Base-by-base conservation (phyloP, 2,797 vertebrate species). In the Bryconaethiops microstoma region DNA sequence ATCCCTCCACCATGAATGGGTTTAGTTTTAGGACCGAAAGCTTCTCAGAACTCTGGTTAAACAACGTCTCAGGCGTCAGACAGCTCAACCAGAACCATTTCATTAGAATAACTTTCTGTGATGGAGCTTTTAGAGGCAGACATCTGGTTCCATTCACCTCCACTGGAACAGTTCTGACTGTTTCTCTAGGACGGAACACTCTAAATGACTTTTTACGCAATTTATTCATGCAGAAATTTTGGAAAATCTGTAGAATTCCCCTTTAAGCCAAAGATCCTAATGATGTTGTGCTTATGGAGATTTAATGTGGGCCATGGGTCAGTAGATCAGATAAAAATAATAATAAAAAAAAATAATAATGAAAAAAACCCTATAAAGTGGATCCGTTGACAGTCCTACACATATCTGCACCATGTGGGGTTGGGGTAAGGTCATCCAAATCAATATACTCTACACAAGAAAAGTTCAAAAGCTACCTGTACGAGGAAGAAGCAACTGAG, bases 401-500 rank as follows among this genome's bases (percentile, higher is more conserved):
- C 45, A 50, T 14, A 50, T 57, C 23, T 71, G 48, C 64, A 35
- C 45, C 35, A n/a, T 42, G 55, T 40, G 48, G 40, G 50, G 71
- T 35, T 75, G 63, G 54, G 29, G 21, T 73, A 45, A 74, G 75
- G 50, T 68, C 23, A 48, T 77, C n/a, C 48, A 77, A 76, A 69
- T 65, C 67, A 82, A 73, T 76, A 75, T 54, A 52, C 64, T 64
- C 50, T 45, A 35, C 45, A 9, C 59, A 48, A 48, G 39, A 67
- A 42, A 63, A 39, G 23, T 52, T 29, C 45, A 6, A 17, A 42
- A 67, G 74, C 76, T 77, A 35, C 39, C 16, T 25, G 23, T 75
- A 39, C 40, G 63, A 72, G 65, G 29, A 48, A 69, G 77, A 82
- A 67, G 57, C 45, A 82, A 71, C n/a, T 35, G 4, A 67, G 50